These are phyloP conservation scores for Hoplodrina ambigua DNA, from an alignment of 2,888 invertebrate species.

Conservation along the genomic window DNA sequence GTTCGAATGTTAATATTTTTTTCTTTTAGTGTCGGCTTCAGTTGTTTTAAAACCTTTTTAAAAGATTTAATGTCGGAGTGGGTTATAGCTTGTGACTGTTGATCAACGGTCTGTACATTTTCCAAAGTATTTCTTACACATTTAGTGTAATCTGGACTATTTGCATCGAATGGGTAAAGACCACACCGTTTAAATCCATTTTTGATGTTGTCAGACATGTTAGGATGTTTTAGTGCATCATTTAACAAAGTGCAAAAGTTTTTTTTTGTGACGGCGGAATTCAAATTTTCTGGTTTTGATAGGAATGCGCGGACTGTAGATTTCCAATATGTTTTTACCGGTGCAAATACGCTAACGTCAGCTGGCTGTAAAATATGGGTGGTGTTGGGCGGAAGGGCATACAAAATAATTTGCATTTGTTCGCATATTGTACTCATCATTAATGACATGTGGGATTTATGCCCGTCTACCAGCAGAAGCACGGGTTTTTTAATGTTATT, in stretches of 20 bases:
- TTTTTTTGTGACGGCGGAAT: not conserved
- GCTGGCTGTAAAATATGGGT: slow-evolving; percentile 65
- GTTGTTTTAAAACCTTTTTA: too few species aligned
- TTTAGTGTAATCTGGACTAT: not conserved
- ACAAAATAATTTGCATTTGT: slow-evolving; percentile 54
- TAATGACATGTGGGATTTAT: slow-evolving; percentile 63
- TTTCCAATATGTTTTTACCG: slow-evolving; percentile 56
- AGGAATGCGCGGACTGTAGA: not conserved
- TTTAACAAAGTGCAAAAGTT: not conserved
- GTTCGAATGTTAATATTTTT: too few species aligned
- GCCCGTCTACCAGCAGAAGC: slow-evolving; percentile 62
- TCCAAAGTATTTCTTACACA: slow-evolving; percentile 7
- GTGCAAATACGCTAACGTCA: slow-evolving; percentile 61
- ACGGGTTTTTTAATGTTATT: slow-evolving; percentile 58
- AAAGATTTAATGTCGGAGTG: too few species aligned
- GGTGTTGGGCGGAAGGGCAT: slow-evolving; percentile 64
- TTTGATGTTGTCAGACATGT: not conserved
- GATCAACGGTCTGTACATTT: too few species aligned
- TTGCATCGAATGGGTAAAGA: not conserved
- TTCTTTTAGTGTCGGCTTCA: too few species aligned
- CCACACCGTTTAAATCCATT: slow-evolving; percentile 1
- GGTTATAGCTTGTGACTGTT: too few species aligned
- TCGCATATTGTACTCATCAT: slow-evolving; percentile 54
- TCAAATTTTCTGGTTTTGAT: not conserved
- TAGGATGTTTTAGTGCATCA: not conserved